Evolutionary conservation across 2,888 invertebrate species (phyloP).

Genomic region (Crossocerus cetratus): DNA sequence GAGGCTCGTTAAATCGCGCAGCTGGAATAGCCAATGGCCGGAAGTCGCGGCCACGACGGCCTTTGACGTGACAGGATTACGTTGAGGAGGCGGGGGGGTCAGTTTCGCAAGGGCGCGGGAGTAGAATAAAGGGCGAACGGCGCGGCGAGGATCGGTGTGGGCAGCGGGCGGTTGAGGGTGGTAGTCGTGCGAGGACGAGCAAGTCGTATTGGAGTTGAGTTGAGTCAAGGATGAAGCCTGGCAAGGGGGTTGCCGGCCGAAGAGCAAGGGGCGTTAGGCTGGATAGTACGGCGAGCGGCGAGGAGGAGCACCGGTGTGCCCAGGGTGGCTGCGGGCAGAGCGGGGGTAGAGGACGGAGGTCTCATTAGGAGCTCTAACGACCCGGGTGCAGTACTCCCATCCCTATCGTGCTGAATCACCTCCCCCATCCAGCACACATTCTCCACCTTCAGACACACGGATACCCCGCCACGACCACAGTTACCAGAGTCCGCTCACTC

Average conservation of each 20-base stretch:
- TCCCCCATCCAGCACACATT: constrained; percentile 56
- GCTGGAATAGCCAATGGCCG: constrained; percentile 1
- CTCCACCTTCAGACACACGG: constrained; percentile 45
- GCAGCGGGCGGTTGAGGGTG: background rate
- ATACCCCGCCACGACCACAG: constrained; percentile 46
- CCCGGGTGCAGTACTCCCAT: constrained; percentile 70
- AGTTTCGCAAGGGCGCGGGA: too few relatives aligned
- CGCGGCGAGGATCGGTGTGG: background rate
- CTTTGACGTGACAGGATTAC: background rate
- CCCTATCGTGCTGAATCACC: constrained; percentile 67
- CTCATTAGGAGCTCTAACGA: constrained; percentile 77
- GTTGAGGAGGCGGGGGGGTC: too few relatives aligned
- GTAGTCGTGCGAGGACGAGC: constrained; percentile 6
- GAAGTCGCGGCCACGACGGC: background rate
- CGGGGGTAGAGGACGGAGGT: constrained; percentile 50
- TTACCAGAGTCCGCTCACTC: constrained; percentile 46
- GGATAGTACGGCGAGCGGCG: constrained; percentile 35
- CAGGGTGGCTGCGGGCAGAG: constrained; percentile 7
- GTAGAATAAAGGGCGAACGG: background rate
- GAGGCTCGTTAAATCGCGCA: background rate
- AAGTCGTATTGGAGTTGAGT: constrained; percentile 18
- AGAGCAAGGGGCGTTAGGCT: background rate
- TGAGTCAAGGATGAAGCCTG: constrained; percentile 11
- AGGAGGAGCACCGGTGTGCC: constrained; percentile 26
- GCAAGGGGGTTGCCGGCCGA: constrained; percentile 27